Base-by-base conservation (phyloP, 2,113 vertebrate species). In the Irena cyanogastra region DNA sequence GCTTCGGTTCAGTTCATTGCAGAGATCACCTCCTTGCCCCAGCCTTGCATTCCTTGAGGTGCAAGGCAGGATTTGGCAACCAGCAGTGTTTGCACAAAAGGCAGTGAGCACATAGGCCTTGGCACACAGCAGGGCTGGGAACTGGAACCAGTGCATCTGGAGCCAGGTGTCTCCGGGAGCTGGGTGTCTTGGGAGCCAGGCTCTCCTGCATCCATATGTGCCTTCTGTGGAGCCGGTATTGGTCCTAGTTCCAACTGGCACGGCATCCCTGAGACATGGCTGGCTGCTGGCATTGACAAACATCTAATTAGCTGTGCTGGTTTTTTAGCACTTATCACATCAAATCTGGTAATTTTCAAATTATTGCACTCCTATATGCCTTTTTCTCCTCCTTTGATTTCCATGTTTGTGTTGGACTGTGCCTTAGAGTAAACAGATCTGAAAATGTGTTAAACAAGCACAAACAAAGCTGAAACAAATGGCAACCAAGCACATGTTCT, bases 151-250 rank as follows among this genome's bases (percentile, higher is more conserved):
- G 0, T 1, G 5, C 50, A 35, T 13, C 60, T 47, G 82, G 69
- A 81, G 44, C 8, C n/a, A 44, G 70, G 50, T 49, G 23, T 47
- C 23, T n/a, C 27, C 3, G 3, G 68, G 66, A 83, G 66, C 22
- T 37, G 39, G 72, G 45, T 76, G 13, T n/a, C n/a, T n/a, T 6
- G 8, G 60, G 50, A 83, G 66, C 47, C 90, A 79, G 59, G 1
- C 3, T 65, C 68, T 91, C 49, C 63, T 92, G 52, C 64, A 52
- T 59, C 54, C 2, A 0, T 6, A 0, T 17, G 39, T 64, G 35
- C 66, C 49, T 31, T 54, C 54, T 61, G 37, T 10, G 42, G 75
- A 64, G 75, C 13, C 0, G 0, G 28, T 0, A 1, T 16, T 1
- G 2, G 20, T 64, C 26, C 14, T 1, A 0, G 45, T 90, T 59